A percentile compares a stretch with the other conserved stretches of the same genome.
These are phyloP conservation scores for Cepaea hortensis DNA, from an alignment of 2,888 invertebrate genomes.

Conservation along the genomic window DNA sequence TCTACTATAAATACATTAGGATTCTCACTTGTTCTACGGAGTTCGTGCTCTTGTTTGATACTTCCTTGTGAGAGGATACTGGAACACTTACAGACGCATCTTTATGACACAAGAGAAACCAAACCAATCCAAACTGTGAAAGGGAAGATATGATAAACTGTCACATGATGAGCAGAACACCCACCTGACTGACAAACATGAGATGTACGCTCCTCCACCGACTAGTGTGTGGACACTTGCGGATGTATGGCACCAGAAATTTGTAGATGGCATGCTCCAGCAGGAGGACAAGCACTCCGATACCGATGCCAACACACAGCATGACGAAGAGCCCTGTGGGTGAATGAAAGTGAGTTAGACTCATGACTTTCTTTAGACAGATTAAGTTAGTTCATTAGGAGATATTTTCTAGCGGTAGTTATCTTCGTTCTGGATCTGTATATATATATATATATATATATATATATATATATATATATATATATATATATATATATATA, in stretches of 20 bases:
- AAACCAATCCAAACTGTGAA: too few relatives aligned
- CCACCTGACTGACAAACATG: slow-evolving; percentile 95
- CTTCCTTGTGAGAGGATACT: too few relatives aligned
- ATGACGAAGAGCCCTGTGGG: slow-evolving; percentile 78
- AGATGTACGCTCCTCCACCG: slow-evolving; percentile 93
- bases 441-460: too few relatives aligned
- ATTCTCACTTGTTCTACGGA: too few relatives aligned
- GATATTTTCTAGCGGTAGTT: not conserved
- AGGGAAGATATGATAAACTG: not conserved
- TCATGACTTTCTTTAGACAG: not conserved
- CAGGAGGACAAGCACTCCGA: slow-evolving; percentile 83
- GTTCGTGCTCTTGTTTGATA: too few relatives aligned
- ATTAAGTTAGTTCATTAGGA: not conserved
- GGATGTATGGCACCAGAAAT: slow-evolving; percentile 88
- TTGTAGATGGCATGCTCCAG: slow-evolving; percentile 93
- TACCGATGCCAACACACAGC: slow-evolving; percentile 70
- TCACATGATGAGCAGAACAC: slow-evolving; percentile 39
- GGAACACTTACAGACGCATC: too few relatives aligned
- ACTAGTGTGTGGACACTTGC: slow-evolving; percentile 89
- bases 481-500: too few relatives aligned
- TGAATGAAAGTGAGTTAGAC: not conserved
- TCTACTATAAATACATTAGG: too few relatives aligned
- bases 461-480: too few relatives aligned
- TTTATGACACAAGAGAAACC: too few relatives aligned
- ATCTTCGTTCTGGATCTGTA: not conserved